phyloP scores from a whole-genome alignment of 1,140 invertebrate genomes.

The Patella vulgata region DNA sequence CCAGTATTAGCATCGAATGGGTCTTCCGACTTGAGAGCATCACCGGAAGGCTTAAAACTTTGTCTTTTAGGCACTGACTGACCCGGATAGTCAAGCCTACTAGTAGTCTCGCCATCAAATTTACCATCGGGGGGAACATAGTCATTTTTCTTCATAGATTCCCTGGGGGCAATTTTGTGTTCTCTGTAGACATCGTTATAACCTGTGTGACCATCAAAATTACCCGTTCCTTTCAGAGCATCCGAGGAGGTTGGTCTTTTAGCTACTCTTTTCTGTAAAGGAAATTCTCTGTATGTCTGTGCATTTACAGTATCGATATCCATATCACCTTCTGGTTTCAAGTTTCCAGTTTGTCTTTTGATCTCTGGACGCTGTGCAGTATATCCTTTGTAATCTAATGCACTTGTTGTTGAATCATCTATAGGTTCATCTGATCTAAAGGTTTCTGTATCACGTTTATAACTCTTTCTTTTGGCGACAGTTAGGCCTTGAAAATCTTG shows the following conservation, averaged over 20 bases:
- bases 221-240: not conserved
- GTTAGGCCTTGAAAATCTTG: not conserved
- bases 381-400: constrained; percentile 54
- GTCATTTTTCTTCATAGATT: not conserved
- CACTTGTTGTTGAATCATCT: constrained; percentile 45
- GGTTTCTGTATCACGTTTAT: constrained; percentile 8
- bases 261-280: not conserved
- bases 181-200: not conserved
- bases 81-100: constrained; percentile 15
- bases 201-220: constrained; percentile 1
- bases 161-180: not conserved
- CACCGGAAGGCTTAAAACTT: constrained; percentile 9
- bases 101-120: constrained; percentile 14
- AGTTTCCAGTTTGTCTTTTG: constrained; percentile 43
- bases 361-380: constrained; percentile 37
- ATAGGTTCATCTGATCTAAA: constrained; percentile 26
- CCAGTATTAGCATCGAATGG: constrained; percentile 22
- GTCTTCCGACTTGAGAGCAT: constrained; percentile 12
- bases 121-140: not conserved
- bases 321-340: too few species aligned
- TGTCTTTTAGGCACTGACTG: constrained; percentile 15
- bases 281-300: not conserved
- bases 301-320: too few species aligned
- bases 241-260: not conserved
- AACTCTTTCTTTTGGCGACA: constrained; percentile 9